Evolutionary conservation across 2,888 invertebrate species (phyloP).

Genomic region (Macroteleia sp.): DNA sequence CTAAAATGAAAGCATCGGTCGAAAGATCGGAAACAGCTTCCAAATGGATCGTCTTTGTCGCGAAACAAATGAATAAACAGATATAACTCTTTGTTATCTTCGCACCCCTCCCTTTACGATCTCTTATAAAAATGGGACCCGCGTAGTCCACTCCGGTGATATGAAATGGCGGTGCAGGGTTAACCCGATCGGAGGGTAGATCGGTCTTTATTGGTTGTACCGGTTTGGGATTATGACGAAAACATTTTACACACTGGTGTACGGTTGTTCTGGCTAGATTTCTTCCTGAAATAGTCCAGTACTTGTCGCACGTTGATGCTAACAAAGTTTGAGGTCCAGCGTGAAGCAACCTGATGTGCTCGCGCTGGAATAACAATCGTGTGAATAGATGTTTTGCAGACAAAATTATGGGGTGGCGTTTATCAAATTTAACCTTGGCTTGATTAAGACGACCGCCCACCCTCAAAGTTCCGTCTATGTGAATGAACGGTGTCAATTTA

Average conservation of each 20-base stretch:
- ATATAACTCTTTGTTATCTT: conserved; percentile 63
- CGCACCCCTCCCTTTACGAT: conserved; percentile 44
- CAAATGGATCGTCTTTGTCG: conserved; percentile 66
- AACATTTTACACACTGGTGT: conserved; percentile 61
- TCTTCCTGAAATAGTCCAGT: conserved; percentile 60
- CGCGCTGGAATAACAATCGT: too few relatives aligned
- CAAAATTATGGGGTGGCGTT: too few relatives aligned
- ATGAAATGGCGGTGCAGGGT: background rate
- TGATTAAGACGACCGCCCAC: too few relatives aligned
- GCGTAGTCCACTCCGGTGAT: conserved; percentile 44
- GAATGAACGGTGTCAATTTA: too few relatives aligned
- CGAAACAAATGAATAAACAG: conserved; percentile 65
- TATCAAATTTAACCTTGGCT: too few relatives aligned
- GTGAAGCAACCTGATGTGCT: too few relatives aligned
- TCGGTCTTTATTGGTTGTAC: conserved; percentile 3
- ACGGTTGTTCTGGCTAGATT: conserved; percentile 40
- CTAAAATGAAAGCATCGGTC: conserved; percentile 62
- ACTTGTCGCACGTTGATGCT: conserved; percentile 32
- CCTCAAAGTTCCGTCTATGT: too few relatives aligned
- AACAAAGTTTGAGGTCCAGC: conserved; percentile 52
- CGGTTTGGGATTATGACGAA: conserved; percentile 15
- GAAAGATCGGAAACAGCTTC: conserved; percentile 64
- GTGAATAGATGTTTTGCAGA: too few relatives aligned
- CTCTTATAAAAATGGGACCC: conserved; percentile 40
- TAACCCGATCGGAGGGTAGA: background rate